These are phyloP conservation scores for Cephus nigrinus DNA, from an alignment of 2,888 invertebrate species.

Conservation along the genomic window DNA sequence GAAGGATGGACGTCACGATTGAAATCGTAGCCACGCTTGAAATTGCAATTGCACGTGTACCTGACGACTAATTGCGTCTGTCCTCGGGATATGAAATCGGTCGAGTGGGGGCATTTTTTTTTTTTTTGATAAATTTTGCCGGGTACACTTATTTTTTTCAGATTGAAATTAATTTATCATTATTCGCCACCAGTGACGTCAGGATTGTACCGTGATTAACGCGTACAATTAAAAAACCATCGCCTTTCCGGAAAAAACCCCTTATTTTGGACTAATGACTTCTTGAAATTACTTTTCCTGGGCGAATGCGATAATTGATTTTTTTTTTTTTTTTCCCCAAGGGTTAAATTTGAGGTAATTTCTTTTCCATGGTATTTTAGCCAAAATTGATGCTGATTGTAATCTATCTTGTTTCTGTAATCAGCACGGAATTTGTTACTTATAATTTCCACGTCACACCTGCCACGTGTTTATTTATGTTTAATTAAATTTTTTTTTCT, in stretches of 20 bases:
- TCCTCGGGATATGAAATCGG: neutral
- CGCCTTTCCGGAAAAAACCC: neutral
- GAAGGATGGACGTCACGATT: neutral
- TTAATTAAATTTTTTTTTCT: neutral
- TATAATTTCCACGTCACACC: neutral
- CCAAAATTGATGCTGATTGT: neutral
- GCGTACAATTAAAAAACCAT: neutral
- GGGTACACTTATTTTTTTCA: neutral
- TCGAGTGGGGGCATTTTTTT: too few species aligned
- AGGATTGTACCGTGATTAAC: neutral
- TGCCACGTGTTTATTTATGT: neutral
- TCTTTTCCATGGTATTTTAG: neutral
- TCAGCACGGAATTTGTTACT: neutral
- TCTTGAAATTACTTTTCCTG: neutral
- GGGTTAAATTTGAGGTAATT: neutral
- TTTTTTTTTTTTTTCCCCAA: neutral
- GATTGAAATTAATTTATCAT: neutral
- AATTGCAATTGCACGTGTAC: neutral
- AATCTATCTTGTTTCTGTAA: neutral
- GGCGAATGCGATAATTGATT: neutral
- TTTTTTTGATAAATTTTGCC: neutral
- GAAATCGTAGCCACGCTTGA: neutral
- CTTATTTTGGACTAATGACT: neutral
- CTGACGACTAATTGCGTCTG: neutral
- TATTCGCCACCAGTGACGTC: neutral